phyloP scores from a whole-genome alignment of 2,113 vertebrate genomes.

The Psephotus haematonotus region DNA sequence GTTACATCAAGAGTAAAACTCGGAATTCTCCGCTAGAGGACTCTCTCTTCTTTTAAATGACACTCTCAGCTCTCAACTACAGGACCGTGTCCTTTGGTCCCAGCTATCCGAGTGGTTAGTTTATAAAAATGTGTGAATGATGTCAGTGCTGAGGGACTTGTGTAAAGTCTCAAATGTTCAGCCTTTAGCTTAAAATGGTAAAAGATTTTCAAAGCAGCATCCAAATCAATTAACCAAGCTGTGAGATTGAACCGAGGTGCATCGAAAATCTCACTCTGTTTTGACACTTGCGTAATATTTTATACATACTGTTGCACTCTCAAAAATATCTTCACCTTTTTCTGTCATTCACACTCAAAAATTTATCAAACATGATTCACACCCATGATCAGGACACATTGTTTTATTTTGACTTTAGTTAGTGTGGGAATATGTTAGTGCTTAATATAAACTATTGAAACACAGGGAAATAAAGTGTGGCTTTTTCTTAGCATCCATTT shows the following conservation, averaged over 20 bases:
- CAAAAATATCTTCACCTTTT: background rate
- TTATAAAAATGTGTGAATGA: conserved; percentile 31
- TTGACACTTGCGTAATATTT: background rate
- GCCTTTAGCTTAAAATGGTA: conserved; percentile 5
- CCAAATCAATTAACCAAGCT: conserved; percentile 33
- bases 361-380: background rate
- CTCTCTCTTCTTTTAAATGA: conserved; percentile 56
- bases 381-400: background rate
- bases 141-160: background rate
- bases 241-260: background rate
- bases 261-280: conserved; percentile 24
- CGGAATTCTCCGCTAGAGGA: conserved; percentile 49
- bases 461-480: background rate
- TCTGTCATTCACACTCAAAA: background rate
- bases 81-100: background rate
- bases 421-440: background rate
- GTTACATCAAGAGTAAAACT: background rate
- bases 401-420: background rate
- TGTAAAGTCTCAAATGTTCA: background rate
- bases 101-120: background rate
- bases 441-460: background rate
- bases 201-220: conserved; percentile 11
- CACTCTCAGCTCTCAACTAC: rapidly evolving
- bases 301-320: background rate
- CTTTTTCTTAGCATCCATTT: background rate